Conservation (phyloP, 2,113 vertebrate genomes). For the Varanus salvator region DNA sequence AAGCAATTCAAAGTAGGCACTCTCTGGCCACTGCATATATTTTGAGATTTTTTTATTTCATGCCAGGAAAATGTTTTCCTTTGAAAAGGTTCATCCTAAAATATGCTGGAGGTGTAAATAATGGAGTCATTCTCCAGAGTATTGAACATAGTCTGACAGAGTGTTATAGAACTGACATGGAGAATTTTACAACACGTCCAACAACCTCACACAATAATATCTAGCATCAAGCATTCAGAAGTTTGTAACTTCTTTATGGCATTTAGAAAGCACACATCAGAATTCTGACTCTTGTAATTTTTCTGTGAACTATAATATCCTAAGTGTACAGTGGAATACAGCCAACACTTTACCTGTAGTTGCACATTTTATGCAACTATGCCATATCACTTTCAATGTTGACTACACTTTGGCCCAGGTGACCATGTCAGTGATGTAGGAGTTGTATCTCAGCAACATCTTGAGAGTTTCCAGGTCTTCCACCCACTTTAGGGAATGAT, state of each 20-base stretch:
- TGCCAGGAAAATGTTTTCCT: slow-evolving; percentile 62
- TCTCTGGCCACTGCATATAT: slow-evolving; percentile 63
- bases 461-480: no score
- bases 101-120: slow-evolving; percentile 53
- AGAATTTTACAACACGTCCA: background rate
- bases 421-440: no score
- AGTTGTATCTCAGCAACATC: no score
- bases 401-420: no score
- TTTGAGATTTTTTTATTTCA: slow-evolving; percentile 51
- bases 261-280: background rate
- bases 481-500: background rate
- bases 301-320: background rate
- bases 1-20: slow-evolving; percentile 64
- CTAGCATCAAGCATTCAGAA: background rate
- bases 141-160: background rate
- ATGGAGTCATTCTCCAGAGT: slow-evolving; percentile 8
- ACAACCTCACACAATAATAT: background rate
- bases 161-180: background rate
- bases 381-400: no score
- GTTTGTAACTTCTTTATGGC: background rate
- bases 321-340: background rate
- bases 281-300: background rate
- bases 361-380: no score
- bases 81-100: slow-evolving; percentile 57
- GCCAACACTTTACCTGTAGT: background rate